Conservation (phyloP, 2,113 vertebrate genomes). For the Misgurnus mizolepis region DNA sequence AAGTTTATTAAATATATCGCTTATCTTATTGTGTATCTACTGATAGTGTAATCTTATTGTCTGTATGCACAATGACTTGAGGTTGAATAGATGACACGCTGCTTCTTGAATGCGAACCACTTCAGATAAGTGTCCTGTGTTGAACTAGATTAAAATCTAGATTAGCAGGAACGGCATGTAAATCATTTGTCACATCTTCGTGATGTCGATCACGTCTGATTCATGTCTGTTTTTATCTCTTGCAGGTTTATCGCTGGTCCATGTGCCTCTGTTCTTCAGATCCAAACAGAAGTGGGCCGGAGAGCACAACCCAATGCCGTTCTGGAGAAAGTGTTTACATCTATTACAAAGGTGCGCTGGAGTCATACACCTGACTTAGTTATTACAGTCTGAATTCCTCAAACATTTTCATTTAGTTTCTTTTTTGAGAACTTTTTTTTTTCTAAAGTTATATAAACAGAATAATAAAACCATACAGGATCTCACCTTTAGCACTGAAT, state of each 20-base stretch:
- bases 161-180: not conserved
- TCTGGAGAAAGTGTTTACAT: conserved; percentile 95
- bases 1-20: not conserved
- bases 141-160: not conserved
- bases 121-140: not conserved
- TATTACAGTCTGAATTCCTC: too few relatives aligned
- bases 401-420: too few relatives aligned
- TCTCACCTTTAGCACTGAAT: conserved; percentile 11
- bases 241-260: conserved; percentile 88
- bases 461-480: too few relatives aligned
- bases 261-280: conserved; percentile 82
- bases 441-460: not conserved
- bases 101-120: not conserved
- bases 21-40: not conserved
- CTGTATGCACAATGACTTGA: too few relatives aligned
- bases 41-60: not conserved
- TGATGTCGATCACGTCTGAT: not conserved
- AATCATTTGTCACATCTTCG: not conserved
- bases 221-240: not conserved
- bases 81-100: too few relatives aligned
- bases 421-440: too few relatives aligned
- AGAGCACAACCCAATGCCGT: conserved; percentile 85
- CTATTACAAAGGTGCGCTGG: conserved; percentile 86
- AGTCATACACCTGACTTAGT: too few relatives aligned
- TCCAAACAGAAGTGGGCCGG: conserved; percentile 78